Conservation (phyloP, 2,888 invertebrate genomes). For the Machimus rusticus region DNA sequence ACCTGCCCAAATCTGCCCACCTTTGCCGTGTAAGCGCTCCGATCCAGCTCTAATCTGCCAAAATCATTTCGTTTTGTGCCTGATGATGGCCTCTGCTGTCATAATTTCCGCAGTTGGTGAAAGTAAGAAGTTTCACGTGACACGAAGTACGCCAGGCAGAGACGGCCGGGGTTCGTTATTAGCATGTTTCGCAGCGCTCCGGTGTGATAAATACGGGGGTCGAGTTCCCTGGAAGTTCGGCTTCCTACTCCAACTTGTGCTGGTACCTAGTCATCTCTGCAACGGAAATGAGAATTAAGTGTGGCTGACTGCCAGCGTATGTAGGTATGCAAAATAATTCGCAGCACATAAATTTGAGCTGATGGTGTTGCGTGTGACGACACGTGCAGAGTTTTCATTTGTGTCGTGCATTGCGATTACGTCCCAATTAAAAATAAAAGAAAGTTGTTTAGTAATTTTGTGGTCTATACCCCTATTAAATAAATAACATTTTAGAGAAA, state of each 20-base stretch:
- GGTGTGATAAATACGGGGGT: background rate
- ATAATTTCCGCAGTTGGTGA: background rate
- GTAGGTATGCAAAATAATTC: conserved; percentile 20
- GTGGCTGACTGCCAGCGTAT: background rate
- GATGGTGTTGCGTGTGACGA: conserved; percentile 7
- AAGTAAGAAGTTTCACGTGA: conserved; percentile 8
- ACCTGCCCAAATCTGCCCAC: background rate
- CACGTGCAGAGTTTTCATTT: background rate
- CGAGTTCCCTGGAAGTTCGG: background rate
- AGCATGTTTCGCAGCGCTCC: conserved; percentile 21
- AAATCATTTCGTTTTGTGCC: conserved; percentile 1
- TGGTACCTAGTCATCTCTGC: conserved; percentile 4
- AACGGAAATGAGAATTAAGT: conserved; percentile 22
- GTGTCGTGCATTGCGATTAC: background rate
- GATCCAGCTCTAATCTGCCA: background rate
- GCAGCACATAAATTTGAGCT: conserved; percentile 10
- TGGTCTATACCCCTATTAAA: background rate
- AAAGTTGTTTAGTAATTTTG: background rate
- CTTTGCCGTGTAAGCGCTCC: background rate
- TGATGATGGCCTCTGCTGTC: conserved; percentile 9
- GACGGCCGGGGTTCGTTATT: background rate
- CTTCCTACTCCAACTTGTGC: background rate
- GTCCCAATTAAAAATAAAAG: background rate
- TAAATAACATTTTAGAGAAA: background rate
- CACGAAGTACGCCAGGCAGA: background rate